These are phyloP conservation scores for Microplitis manilae DNA, from an alignment of 2,888 invertebrate species.

Conservation along the genomic window DNA sequence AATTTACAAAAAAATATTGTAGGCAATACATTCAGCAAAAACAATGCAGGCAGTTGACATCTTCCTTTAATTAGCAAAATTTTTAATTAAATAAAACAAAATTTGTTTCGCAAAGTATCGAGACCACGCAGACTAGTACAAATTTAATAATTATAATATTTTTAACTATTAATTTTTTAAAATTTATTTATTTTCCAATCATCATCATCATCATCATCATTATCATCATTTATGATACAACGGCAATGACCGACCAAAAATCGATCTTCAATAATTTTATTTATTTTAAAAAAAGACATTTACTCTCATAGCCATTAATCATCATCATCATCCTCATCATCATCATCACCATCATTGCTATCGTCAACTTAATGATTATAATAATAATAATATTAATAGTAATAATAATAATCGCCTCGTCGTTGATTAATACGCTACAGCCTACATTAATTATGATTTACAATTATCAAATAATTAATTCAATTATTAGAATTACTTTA, in stretches of 20 bases:
- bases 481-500: constrained; percentile 72
- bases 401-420: constrained; percentile 49
- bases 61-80: background rate
- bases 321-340: constrained; percentile 45
- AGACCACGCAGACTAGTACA: constrained; percentile 47
- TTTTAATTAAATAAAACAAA: background rate
- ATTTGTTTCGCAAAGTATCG: constrained; percentile 43
- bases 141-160: constrained; percentile 51
- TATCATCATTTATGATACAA: constrained; percentile 62
- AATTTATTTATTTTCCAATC: constrained; percentile 47
- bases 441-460: constrained; percentile 68
- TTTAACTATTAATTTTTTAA: constrained; percentile 50
- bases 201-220: constrained; percentile 49
- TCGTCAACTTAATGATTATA: background rate
- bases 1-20: no score
- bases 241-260: constrained; percentile 58
- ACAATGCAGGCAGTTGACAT: background rate
- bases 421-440: constrained; percentile 67
- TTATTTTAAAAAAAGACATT: constrained; percentile 60
- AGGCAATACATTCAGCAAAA: background rate
- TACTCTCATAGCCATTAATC: background rate
- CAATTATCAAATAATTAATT: constrained; percentile 72
- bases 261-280: constrained; percentile 32
- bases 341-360: background rate
- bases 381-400: constrained; percentile 33